Base-by-base conservation (phyloP, 2,113 vertebrate genomes). In the Paralichthys olivaceus region DNA sequence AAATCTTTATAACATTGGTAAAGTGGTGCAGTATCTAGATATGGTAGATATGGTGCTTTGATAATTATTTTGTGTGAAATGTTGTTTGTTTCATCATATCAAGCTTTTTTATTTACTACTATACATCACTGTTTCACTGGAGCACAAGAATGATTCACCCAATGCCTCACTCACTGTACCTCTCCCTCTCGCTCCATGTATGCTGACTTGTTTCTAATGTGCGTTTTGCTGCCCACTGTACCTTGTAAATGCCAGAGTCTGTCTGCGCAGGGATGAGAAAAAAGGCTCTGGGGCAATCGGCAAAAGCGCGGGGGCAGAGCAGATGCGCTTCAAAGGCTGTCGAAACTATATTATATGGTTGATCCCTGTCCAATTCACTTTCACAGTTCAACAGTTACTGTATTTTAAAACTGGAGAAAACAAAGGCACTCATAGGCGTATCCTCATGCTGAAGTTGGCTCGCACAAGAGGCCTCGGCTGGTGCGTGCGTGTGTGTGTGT, bases 221-320 rank as follows among this genome's bases (percentile, higher is more conserved):
- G 83, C 53, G 11, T 85, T 85, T 84, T 76, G 77, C 85, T 89
- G 89, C 84, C 87, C 90, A 87, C 90, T 85, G 87, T 90, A 87
- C 89, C 87, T 90, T 90, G 87, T 89, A 92, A 92, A 94, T 90
- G 88, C 86, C 91, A 93, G 82, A 85, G 77, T 80, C 57, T 81
- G 87, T 75, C 86, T 68, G 75, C 75, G 87, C 89, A 77, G 84
- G 75, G 83, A 79, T 80, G 86, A 49, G 69, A 84, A 59, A 76
- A 80, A 86, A 83, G 86, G 85, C 86, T 91, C 86, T 47, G 87
- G 85, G 90, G 92, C 91, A 89, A 90, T 91, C 77, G 70, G 84
- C 78, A 61, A 65, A 70, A 73, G 85, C 40, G 57, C 34, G 81
- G 80, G 89, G 90, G 87, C 83, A 81, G 80, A 71, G 77, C 72